Evolutionary conservation across 2,113 vertebrate genomes (phyloP).

Genomic region (Leucopternis melanops): DNA sequence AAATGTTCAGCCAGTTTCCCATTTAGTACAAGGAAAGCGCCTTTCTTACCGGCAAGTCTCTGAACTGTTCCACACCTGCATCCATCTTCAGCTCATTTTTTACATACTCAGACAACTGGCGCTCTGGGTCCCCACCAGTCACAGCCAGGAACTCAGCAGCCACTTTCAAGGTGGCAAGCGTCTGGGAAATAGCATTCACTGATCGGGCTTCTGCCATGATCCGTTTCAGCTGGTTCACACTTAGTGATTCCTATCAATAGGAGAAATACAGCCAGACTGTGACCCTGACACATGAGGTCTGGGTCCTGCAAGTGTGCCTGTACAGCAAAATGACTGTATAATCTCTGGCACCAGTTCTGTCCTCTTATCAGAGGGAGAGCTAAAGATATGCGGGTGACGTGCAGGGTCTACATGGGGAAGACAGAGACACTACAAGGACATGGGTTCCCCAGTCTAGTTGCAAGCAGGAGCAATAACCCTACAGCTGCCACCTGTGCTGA

Average conservation of each 20-base stretch:
- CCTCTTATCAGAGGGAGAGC: not conserved
- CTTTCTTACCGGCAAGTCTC: not conserved
- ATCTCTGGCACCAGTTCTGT: not conserved
- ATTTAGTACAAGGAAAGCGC: not conserved
- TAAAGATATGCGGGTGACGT: not conserved
- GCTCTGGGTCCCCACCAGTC: not conserved
- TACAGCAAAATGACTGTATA: not conserved
- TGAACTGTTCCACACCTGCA: not conserved
- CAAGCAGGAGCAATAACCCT: not conserved
- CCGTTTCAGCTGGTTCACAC: not conserved
- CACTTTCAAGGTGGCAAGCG: not conserved
- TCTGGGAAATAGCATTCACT: not conserved
- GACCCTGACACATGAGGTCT: not conserved
- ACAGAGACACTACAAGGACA: not conserved
- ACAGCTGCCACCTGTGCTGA: not conserved
- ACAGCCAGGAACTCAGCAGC: not conserved
- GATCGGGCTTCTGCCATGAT: not conserved
- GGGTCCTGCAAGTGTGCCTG: not conserved
- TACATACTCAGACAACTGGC: not conserved
- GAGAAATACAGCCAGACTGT: not conserved
- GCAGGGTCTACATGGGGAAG: not conserved
- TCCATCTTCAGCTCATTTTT: not conserved
- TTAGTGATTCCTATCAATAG: not conserved
- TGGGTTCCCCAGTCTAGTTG: not conserved
- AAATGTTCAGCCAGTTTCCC: not conserved